Conservation (phyloP, 2,797 vertebrate genomes). For the Melanotaenia trifasciata region DNA sequence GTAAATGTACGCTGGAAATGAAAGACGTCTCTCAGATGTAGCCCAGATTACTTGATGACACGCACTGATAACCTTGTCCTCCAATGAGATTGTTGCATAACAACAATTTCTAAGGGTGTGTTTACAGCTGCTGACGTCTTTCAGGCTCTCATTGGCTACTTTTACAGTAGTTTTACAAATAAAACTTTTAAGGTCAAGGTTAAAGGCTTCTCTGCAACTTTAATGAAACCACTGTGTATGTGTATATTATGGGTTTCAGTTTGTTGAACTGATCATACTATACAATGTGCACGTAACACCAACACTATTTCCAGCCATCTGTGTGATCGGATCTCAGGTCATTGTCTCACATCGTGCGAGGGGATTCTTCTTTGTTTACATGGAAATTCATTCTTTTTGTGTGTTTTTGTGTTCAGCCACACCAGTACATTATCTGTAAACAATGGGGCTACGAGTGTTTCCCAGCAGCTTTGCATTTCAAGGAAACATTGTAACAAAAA, state of each 20-base stretch:
- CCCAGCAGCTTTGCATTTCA: conserved; percentile 14
- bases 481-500: neutral
- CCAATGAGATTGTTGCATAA: neutral
- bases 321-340: neutral
- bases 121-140: neutral
- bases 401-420: conserved; percentile 1
- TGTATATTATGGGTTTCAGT: neutral
- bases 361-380: conserved; percentile 10
- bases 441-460: conserved; percentile 24
- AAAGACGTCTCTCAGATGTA: neutral
- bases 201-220: neutral
- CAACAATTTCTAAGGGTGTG: neutral
- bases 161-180: neutral
- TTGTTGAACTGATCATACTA: neutral
- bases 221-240: neutral
- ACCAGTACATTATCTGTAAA: conserved; percentile 1
- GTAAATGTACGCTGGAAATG: neutral
- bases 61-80: neutral
- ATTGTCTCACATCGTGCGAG: neutral
- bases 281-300: neutral
- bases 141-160: neutral
- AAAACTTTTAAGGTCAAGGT: neutral
- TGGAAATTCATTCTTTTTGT: conserved; percentile 9
- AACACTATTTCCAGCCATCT: neutral
- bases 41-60: neutral